Evolutionary conservation across 2,113 vertebrate genomes (phyloP).

Genomic region (Dendropsophus ebraccatus): DNA sequence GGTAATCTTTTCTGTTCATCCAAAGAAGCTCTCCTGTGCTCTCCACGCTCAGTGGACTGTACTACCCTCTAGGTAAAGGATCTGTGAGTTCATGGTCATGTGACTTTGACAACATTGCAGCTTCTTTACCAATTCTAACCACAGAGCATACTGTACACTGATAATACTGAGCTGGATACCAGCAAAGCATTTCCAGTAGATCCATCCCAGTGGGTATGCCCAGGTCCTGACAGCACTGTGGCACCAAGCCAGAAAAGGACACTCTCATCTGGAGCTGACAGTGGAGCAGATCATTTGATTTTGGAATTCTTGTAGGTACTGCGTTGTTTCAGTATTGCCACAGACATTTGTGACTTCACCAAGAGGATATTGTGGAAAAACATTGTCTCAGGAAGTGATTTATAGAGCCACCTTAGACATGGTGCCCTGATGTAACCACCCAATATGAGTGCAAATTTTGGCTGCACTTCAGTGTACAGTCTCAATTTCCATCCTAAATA

Average conservation of each 20-base stretch:
- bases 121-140: too few relatives aligned
- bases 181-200: too few relatives aligned
- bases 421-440: background rate
- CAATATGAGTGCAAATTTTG: background rate
- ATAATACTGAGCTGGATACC: too few relatives aligned
- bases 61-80: too few relatives aligned
- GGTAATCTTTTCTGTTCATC: too few relatives aligned
- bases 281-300: background rate
- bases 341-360: background rate
- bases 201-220: background rate
- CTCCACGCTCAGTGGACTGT: too few relatives aligned
- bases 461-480: background rate
- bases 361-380: background rate
- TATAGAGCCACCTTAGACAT: background rate
- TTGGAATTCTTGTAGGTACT: background rate
- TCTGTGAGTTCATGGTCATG: too few relatives aligned
- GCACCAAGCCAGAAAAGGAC: background rate
- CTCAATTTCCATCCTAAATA: background rate
- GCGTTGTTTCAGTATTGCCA: background rate
- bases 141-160: too few relatives aligned
- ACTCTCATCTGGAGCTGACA: background rate
- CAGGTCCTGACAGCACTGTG: background rate
- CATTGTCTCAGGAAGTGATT: background rate
- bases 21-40: too few relatives aligned
- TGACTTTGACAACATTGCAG: too few relatives aligned